A percentile compares a stretch with the other conserved stretches of the same genome.
phyloP scores from a whole-genome alignment of 2,888 invertebrate genomes.

The Amiota minor region DNA sequence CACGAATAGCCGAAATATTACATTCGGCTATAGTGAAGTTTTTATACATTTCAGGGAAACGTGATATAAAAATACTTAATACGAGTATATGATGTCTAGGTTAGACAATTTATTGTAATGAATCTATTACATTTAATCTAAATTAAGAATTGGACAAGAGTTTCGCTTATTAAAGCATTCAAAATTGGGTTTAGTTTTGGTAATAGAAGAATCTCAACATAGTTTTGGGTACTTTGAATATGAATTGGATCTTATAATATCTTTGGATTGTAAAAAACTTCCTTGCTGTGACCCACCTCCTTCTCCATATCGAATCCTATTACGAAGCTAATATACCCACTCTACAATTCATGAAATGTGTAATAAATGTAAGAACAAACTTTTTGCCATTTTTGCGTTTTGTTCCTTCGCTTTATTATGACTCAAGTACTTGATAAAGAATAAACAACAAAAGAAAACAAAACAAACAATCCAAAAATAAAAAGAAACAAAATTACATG shows the following conservation, averaged over 20 bases:
- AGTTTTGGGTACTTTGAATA: too few species aligned
- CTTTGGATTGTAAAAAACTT: too few species aligned
- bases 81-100: not conserved
- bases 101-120: too few species aligned
- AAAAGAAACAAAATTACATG: slow-evolving; percentile 52
- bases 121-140: too few species aligned
- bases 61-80: not conserved
- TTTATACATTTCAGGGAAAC: not conserved
- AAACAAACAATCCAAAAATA: not conserved
- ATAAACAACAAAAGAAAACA: not conserved
- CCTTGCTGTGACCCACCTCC: too few species aligned
- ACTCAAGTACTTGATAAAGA: not conserved
- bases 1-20: not conserved
- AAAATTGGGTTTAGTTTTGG: slow-evolving; percentile 6
- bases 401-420: slow-evolving; percentile 33
- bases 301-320: too few species aligned
- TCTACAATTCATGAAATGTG: slow-evolving; percentile 39
- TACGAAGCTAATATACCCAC: too few species aligned
- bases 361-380: slow-evolving; percentile 46
- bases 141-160: not conserved
- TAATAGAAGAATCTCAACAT: too few species aligned
- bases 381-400: slow-evolving; percentile 54
- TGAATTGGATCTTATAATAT: too few species aligned
- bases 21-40: not conserved
- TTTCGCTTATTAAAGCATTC: too few species aligned